Evolutionary conservation across 1,140 invertebrate species (phyloP).

Genomic region (Anthonomus grandis): DNA sequence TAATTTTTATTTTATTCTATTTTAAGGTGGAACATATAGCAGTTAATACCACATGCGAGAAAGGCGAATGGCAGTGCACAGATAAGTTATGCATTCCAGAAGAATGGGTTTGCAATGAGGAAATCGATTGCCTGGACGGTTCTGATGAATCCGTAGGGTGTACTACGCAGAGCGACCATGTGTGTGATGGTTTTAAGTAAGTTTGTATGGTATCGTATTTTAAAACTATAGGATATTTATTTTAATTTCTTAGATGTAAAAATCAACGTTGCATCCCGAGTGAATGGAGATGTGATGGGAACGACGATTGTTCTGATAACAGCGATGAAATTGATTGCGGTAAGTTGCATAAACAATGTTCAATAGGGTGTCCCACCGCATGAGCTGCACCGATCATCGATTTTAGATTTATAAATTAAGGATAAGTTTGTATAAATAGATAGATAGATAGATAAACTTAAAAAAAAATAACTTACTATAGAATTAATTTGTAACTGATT

Average conservation of each 20-base stretch:
- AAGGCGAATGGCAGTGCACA: slow-evolving; percentile 48
- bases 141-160: slow-evolving; percentile 58
- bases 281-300: slow-evolving; percentile 63
- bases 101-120: slow-evolving; percentile 57
- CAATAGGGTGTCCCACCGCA: too few species aligned
- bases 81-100: slow-evolving; percentile 56
- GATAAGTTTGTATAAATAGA: background rate
- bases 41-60: slow-evolving; percentile 28
- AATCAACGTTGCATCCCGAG: slow-evolving; percentile 59
- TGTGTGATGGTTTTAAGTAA: slow-evolving; percentile 48
- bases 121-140: slow-evolving; percentile 65
- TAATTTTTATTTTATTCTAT: background rate
- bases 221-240: background rate
- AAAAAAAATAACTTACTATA: too few species aligned
- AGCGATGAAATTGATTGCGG: slow-evolving; percentile 66
- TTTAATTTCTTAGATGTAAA: slow-evolving; percentile 49
- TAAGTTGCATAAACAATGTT: slow-evolving; percentile 49
- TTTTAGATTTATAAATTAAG: too few species aligned
- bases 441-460: background rate
- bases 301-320: slow-evolving; percentile 61
- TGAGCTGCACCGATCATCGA: too few species aligned
- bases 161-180: slow-evolving; percentile 22
- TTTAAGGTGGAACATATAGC: slow-evolving; percentile 6
- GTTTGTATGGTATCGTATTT: background rate
- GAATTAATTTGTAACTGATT: too few species aligned